Evolutionary conservation across 1,140 invertebrate species (phyloP).

Genomic region (Plodia interpunctella): DNA sequence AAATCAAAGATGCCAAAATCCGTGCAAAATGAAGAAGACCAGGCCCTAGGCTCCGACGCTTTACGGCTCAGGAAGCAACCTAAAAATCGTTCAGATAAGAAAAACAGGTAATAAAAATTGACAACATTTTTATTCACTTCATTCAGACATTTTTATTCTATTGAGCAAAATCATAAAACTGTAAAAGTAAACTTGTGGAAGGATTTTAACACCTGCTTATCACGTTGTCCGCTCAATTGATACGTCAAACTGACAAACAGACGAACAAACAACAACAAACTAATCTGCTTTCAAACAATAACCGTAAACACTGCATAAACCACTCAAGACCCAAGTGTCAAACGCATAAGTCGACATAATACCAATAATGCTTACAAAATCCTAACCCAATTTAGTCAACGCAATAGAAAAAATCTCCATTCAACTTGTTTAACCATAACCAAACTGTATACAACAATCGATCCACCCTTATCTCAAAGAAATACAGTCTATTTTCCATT

Average conservation of each 20-base stretch:
- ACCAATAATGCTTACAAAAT: conserved; percentile 42
- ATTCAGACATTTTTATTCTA: too few relatives aligned
- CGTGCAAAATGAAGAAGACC: too few relatives aligned
- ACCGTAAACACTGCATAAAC: conserved; percentile 28
- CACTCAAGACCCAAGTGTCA: conserved; percentile 30
- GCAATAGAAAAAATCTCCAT: conserved; percentile 33
- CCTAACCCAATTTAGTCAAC: conserved; percentile 59
- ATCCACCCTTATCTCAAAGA: conserved; percentile 7
- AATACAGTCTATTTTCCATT: conserved; percentile 9
- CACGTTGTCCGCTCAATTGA: conserved; percentile 9
- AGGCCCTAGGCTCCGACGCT: too few relatives aligned
- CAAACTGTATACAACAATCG: background rate
- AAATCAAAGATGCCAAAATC: too few relatives aligned
- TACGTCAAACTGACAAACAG: conserved; percentile 13
- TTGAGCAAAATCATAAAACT: too few relatives aligned
- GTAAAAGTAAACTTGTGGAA: too few relatives aligned
- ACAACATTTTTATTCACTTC: too few relatives aligned
- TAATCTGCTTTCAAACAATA: conserved; percentile 54
- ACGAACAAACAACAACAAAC: conserved; percentile 36
- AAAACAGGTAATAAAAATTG: too few relatives aligned
- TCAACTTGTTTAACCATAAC: conserved; percentile 29
- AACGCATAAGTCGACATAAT: conserved; percentile 45
- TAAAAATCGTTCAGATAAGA: too few relatives aligned
- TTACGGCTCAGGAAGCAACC: too few relatives aligned
- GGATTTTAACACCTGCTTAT: conserved; percentile 15